Base-by-base conservation (phyloP, 2,888 invertebrate species). In the Callinectes sapidus region DNA sequence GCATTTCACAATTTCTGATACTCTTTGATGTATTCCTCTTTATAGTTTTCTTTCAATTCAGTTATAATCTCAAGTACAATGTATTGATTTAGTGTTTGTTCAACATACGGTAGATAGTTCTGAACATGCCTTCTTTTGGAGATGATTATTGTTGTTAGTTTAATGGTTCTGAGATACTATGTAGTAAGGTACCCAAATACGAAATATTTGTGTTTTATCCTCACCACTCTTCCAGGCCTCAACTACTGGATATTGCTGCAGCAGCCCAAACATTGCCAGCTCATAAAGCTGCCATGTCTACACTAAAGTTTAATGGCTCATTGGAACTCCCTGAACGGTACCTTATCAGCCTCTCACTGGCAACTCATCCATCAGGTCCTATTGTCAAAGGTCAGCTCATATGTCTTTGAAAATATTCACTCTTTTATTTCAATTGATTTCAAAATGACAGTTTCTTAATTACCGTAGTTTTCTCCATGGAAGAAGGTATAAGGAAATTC, bases 291-390 rank as follows among this genome's bases (percentile, higher is more conserved):
- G 97, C 97, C 2, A 97, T 97, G 96, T 97, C 97, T 94, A 96
- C 96, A 55, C 96, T 98, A 13, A 96, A 96, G 90, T 96, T 97
- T 91, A 96, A 96, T 90, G 96, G 96, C n/a, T 96, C 96, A 61
- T 95, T 96, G 16, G 96, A 97, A 32, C 95, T 96, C 55, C 96
- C 97, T 0, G 98, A 98, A 95, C 96, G 97, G 93, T 98, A 98
- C 95, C 96, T 98, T 1, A 97, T 98, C 96, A 97, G 97, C 0
- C 95, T 97, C 16, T 97, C 98, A 0, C 96, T 97, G 88, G 97
- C 97, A 0, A 96, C 97, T 0, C 96, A 97, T 95, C 97, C 97
- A 0, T 96, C 96, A 81, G 96, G 96, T 66, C 95, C 95, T 81
- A 95, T 97, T n/a, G 95, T 97, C 18, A 95, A 95, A 95, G 95